Evolutionary conservation across 2,797 vertebrate genomes (phyloP), one percentile per base, ranked within the genome.

Genomic region (Dicrostonyx torquatus): DNA sequence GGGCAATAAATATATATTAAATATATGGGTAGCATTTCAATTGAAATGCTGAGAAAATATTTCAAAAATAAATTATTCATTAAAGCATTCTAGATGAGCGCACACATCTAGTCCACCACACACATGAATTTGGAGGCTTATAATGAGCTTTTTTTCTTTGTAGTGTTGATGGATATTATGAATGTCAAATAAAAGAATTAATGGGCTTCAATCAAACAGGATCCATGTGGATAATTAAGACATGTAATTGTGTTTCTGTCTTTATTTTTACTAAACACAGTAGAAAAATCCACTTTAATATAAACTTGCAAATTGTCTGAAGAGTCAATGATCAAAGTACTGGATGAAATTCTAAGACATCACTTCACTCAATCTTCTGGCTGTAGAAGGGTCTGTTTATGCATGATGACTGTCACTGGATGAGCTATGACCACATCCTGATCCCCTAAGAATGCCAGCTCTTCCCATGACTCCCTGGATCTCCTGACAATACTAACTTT

Each of bases 11-110:
- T 55, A 70, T 26, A 37, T 34, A 70, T 17, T 82, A 40, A 60
- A 94, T 89, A 94, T n/a, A 93, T 48, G 34, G 24, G 40, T 40
- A 93, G 12, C 1, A 77, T 93, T 96, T 90, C 20, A 91, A 72
- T 86, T 96, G 76, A 94, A 88, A 79, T 90, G 55, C 53, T 84
- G 50, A 91, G 13, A 88, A 96, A 90, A 94, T 76, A 93, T 92
- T 62, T 90, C 73, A 83, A 95, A 94, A 50, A 50, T 50, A 93
- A 89, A 96, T 58, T 75, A 24, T 87, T 90, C 43, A 91, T 80
- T 93, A 91, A 83, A 82, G 79, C 85, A 13, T 43, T 87, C 55
- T 60, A 93, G 43, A 94, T 37, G 53, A 95, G 5, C 88, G 34
- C 26, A 72, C 50, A 62, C 1, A 86, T 10, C 24, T 78, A n/a